phyloP scores from a whole-genome alignment of 1,140 invertebrate genomes.

The Diprion similis region DNA sequence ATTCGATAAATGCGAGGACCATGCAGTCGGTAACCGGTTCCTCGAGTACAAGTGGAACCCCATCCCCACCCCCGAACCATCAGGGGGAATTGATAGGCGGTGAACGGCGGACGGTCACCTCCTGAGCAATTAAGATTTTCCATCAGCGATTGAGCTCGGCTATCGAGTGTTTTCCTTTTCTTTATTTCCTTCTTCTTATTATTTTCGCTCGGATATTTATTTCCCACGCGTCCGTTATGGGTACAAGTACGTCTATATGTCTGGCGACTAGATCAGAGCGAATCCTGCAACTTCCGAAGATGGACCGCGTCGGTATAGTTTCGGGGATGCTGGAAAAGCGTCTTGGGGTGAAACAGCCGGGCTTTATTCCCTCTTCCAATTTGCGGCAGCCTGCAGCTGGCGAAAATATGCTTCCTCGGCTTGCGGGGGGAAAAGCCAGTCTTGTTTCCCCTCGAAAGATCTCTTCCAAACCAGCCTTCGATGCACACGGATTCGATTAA shows the following conservation, averaged over 20 bases:
- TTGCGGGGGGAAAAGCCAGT: too few species aligned
- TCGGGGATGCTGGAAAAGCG: background rate
- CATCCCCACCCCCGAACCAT: too few species aligned
- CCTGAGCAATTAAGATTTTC: background rate
- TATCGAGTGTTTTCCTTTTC: background rate
- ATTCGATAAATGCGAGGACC: background rate
- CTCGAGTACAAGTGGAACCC: background rate
- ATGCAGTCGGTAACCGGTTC: too few species aligned
- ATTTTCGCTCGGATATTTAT: background rate
- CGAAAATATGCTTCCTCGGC: too few species aligned
- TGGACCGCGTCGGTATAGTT: background rate
- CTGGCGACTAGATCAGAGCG: background rate
- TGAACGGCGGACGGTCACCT: background rate
- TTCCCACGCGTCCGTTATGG: too few species aligned
- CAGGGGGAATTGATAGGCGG: background rate
- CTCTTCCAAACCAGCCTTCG: background rate
- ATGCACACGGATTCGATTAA: background rate
- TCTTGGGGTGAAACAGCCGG: background rate
- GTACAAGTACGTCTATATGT: too few species aligned
- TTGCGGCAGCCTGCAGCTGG: background rate
- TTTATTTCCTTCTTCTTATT: background rate
- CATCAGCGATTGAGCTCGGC: background rate
- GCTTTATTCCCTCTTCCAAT: background rate
- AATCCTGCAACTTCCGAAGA: background rate
- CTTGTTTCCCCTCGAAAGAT: background rate